Base-by-base conservation (phyloP, 2,113 vertebrate genomes). In the Craseonycteris thonglongyai region DNA sequence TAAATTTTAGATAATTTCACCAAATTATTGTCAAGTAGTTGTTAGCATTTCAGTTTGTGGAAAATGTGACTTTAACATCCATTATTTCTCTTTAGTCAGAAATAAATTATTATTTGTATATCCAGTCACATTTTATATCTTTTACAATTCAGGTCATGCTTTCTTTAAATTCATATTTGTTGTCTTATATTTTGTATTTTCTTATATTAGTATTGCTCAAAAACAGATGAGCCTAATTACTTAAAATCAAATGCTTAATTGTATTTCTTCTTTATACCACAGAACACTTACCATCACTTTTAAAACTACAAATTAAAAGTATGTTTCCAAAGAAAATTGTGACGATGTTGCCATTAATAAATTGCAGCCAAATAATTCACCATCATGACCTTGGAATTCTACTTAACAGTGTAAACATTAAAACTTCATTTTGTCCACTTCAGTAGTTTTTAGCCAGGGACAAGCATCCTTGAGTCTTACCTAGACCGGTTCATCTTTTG, bases 31-130 rank as follows among this genome's bases (percentile, higher is more conserved):
- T 30, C 58, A 85, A n/a, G 35, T 56, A 4, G 1, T 47, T 87
- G 11, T 56, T 22, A 94, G 56, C 51, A 88, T 94, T 65, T 79
- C 40, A 75, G 54, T 22, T 19, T 93, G 8, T 68, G 16, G 4
- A 65, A 75, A 83, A 87, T 13, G 40, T 38, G 15, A n/a, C 4
- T 91, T 93, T 78, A 42, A 68, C 11, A 91, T 40, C 3, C 26
- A 59, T 35, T 49, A n/a, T 95, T 69, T 92, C 71, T 87, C 75
- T 83, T 74, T 69, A 72, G 21, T 63, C 26, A 83, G 47, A 85
- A 82, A 83, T 42, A 75, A 88, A 79, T 90, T 93, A 66, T 68
- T 75, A 94, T 83, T 89, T 93, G 4, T 80, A 88, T 65, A 45
- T 30, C 22, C 3, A 66, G 12, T 71, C 28, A 91, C 5, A 78